Percentiles rank a stretch among this genome's conserved stretches.
These are phyloP conservation scores for Diachrysia chrysitis DNA, from an alignment of 2,888 invertebrate species.

Conservation along the genomic window DNA sequence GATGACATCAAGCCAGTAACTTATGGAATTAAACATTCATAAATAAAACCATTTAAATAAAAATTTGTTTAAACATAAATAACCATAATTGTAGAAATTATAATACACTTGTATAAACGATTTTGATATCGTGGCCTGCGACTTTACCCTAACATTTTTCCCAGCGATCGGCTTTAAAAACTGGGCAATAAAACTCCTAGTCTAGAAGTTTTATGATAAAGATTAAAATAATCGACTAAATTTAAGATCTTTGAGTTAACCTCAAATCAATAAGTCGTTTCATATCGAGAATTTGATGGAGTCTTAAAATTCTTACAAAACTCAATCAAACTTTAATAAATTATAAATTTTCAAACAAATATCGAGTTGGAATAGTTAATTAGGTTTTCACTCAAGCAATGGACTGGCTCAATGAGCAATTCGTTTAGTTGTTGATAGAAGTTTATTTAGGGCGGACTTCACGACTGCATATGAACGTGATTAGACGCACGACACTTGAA, in stretches of 20 bases:
- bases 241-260: background rate
- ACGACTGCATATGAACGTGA: background rate
- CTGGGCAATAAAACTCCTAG: background rate
- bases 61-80: too few relatives aligned
- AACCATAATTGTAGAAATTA: too few relatives aligned
- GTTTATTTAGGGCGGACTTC: background rate
- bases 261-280: slow-evolving; percentile 4
- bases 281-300: slow-evolving; percentile 5
- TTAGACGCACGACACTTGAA: too few relatives aligned
- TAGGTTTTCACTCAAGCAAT: slow-evolving; percentile 33
- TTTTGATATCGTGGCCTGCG: too few relatives aligned
- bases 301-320: slow-evolving; percentile 41
- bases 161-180: background rate
- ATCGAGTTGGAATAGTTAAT: slow-evolving; percentile 45
- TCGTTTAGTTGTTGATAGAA: slow-evolving; percentile 40
- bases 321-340: slow-evolving; percentile 52
- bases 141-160: too few relatives aligned
- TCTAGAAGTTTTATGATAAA: background rate
- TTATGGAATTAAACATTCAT: too few relatives aligned
- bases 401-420: slow-evolving; percentile 42
- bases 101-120: too few relatives aligned
- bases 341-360: slow-evolving; percentile 52
- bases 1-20: too few relatives aligned
- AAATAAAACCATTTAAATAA: too few relatives aligned
- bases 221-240: slow-evolving; percentile 2